phyloP scores from a whole-genome alignment of 2,113 vertebrate genomes.

The Microcebus murinus region DNA sequence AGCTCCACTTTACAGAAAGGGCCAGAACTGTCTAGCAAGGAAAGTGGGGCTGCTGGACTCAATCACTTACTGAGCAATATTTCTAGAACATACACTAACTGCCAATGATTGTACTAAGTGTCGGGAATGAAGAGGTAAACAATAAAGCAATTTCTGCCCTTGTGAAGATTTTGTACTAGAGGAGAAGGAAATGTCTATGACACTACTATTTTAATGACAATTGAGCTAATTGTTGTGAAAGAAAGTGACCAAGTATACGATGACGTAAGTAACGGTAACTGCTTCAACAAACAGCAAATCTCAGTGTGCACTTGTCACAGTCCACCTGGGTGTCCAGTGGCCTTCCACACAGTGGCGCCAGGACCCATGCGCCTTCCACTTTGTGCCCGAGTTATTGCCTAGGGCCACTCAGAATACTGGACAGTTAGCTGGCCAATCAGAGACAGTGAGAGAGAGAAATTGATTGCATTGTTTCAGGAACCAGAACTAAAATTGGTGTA shows the following conservation, averaged over 20 bases:
- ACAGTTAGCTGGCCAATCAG: not conserved
- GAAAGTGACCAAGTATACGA: not conserved
- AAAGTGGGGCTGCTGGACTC: not conserved
- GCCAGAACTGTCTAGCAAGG: not conserved
- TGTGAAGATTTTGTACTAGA: not conserved
- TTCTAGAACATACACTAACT: not conserved
- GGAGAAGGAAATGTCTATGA: not conserved
- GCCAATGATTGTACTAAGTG: not conserved
- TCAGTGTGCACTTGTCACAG: not conserved
- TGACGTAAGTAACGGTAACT: not conserved
- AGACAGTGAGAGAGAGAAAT: not conserved
- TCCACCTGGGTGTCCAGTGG: not conserved
- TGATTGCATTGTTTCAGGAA: not conserved
- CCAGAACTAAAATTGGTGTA: not conserved
- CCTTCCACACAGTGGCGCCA: not conserved
- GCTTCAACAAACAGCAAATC: not conserved
- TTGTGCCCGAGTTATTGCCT: not conserved
- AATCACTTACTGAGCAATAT: not conserved
- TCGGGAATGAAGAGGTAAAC: not conserved
- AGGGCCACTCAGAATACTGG: not conserved
- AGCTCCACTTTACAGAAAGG: not conserved
- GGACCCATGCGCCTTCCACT: not conserved
- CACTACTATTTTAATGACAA: not conserved
- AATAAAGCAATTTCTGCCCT: not conserved
- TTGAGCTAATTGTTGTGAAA: not conserved